Evolutionary conservation across 2,113 vertebrate genomes (phyloP).

Genomic region (Butorides virescens): DNA sequence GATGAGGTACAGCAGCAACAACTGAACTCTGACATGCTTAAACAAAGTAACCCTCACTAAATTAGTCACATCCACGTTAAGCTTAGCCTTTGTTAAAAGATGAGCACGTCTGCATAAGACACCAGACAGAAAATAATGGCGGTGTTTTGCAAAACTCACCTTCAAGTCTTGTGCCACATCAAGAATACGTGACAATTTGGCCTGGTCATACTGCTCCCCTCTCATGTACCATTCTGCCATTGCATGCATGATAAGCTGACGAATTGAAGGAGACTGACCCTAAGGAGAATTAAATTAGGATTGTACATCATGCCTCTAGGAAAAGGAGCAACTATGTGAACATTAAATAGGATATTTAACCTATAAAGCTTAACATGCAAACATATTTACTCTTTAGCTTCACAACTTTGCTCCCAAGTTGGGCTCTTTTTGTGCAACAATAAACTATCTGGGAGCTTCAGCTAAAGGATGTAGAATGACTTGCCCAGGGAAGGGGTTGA

Average conservation of each 20-base stretch:
- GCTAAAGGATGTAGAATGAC: background rate
- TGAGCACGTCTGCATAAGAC: background rate
- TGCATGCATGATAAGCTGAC: slow-evolving; percentile 98
- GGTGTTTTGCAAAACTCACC: slow-evolving; percentile 71
- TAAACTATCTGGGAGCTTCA: background rate
- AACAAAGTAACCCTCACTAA: background rate
- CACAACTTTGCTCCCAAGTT: background rate
- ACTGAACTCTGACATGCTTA: background rate
- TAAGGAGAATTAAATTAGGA: slow-evolving; percentile 52
- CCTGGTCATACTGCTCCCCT: slow-evolving; percentile 98
- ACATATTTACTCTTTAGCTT: background rate
- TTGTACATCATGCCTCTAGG: background rate
- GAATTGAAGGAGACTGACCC: slow-evolving; percentile 99
- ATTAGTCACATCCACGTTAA: background rate
- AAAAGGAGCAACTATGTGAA: background rate
- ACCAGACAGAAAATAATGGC: background rate
- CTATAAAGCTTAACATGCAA: background rate
- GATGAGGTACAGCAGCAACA: background rate
- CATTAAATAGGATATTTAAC: background rate
- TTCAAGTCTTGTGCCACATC: slow-evolving; percentile 99
- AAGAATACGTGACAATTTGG: slow-evolving; percentile 96
- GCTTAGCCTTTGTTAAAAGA: background rate
- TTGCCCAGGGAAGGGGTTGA: no score
- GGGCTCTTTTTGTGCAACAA: background rate
- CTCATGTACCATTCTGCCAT: slow-evolving; percentile 99